Conservation (phyloP, 1,140 invertebrate species). For the Drosophila littoralis region DNA sequence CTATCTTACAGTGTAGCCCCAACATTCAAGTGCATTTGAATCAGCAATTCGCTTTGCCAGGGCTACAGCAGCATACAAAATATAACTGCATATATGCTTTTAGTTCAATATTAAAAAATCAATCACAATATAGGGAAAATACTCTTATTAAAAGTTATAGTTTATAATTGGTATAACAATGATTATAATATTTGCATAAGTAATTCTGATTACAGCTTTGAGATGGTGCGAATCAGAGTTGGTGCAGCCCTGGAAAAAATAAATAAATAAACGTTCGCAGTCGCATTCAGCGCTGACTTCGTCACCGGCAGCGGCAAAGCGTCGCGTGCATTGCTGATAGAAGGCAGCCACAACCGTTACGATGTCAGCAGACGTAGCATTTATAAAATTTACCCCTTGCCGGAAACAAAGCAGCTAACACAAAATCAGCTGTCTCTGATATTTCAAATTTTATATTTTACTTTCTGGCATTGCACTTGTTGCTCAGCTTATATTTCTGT, state of each 20-base stretch:
- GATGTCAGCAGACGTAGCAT: not conserved
- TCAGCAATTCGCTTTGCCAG: not conserved
- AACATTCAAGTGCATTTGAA: constrained; percentile 1
- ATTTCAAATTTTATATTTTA: not conserved
- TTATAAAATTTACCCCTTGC: constrained; percentile 1
- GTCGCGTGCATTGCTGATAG: constrained; percentile 20
- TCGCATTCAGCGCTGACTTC: not conserved
- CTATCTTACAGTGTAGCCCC: not conserved
- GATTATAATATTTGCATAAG: not conserved
- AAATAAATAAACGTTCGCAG: not conserved
- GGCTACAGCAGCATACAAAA: constrained; percentile 4
- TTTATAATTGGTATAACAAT: not conserved
- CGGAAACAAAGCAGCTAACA: constrained; percentile 24
- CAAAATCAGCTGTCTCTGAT: constrained; percentile 50
- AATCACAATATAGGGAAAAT: not conserved
- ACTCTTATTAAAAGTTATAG: not conserved
- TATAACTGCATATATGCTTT: not conserved
- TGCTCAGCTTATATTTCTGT: not conserved
- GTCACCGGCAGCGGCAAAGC: not conserved
- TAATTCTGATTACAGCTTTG: too few species aligned
- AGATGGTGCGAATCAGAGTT: too few species aligned
- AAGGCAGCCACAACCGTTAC: not conserved
- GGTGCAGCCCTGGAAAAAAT: constrained; percentile 15
- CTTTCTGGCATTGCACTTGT: not conserved
- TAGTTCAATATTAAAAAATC: not conserved